These are phyloP conservation scores for Pseudomugil gertrudae DNA, from an alignment of 2,797 vertebrate genomes.

Conservation along the genomic window DNA sequence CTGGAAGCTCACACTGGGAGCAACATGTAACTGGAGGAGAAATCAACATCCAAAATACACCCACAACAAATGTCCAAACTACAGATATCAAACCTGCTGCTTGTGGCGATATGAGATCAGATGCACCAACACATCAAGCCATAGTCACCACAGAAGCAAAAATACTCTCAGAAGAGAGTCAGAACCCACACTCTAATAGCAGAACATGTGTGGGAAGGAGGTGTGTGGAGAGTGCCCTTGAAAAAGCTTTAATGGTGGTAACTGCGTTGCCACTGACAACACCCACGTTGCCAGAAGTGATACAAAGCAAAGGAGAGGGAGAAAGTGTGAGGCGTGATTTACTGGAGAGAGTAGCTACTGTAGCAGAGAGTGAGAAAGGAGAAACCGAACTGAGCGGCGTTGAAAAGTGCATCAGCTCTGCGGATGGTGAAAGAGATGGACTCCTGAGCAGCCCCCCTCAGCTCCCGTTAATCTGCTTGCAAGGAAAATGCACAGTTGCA, in stretches of 20 bases:
- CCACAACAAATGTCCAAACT: conserved; percentile 56
- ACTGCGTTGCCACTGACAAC: conserved; percentile 84
- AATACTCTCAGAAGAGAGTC: conserved; percentile 55
- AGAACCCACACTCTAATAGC: conserved; percentile 56
- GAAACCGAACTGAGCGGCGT: conserved; percentile 36
- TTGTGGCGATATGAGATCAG: conserved; percentile 45
- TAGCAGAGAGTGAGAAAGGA: conserved; percentile 57
- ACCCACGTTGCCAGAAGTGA: conserved; percentile 83
- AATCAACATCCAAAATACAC: conserved; percentile 56
- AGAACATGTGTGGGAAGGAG: conserved; percentile 72
- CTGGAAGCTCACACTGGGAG: conserved; percentile 48
- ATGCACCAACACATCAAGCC: conserved; percentile 55
- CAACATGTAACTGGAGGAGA: conserved; percentile 47
- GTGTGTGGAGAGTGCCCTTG: conserved; percentile 71
- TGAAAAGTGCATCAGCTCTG: conserved; percentile 56
- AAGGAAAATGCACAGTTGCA: conserved; percentile 69
- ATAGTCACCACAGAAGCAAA: conserved; percentile 51
- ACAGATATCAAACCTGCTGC: conserved; percentile 54
- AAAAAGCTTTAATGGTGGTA: conserved; percentile 75
- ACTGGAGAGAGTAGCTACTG: conserved; percentile 58
- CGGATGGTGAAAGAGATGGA: conserved; percentile 50
- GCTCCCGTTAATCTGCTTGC: conserved; percentile 61
- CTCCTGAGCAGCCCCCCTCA: conserved; percentile 47
- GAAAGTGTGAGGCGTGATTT: conserved; percentile 73
- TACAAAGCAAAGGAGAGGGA: conserved; percentile 77